These are phyloP conservation scores for Rhyacophila evoluta DNA, from an alignment of 2,888 invertebrate genomes.

Conservation along the genomic window DNA sequence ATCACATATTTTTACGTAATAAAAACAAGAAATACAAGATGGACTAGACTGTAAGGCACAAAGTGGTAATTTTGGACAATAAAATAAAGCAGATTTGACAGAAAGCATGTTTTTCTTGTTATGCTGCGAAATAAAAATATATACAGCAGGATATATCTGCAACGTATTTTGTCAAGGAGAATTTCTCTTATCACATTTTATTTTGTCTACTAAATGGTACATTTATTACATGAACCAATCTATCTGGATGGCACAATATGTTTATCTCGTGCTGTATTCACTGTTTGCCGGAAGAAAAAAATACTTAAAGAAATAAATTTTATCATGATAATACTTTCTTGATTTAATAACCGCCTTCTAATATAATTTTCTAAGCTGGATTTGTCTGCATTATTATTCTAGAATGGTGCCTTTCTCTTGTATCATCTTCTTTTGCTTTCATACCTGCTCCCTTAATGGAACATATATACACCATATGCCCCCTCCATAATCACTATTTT, in stretches of 20 bases:
- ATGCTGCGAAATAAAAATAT: background rate
- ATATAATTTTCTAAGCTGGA: too few species aligned
- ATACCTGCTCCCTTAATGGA: too few species aligned
- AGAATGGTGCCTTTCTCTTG: too few species aligned
- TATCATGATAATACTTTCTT: too few species aligned
- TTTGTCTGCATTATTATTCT: too few species aligned
- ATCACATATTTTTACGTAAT: constrained; percentile 24
- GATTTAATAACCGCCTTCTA: too few species aligned
- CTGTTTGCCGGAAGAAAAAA: background rate
- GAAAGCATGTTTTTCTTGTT: constrained; percentile 22
- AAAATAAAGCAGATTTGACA: constrained; percentile 34
- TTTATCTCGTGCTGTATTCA: background rate
- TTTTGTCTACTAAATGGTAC: constrained; percentile 2
- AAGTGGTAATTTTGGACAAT: constrained; percentile 40
- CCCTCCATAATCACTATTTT: too few species aligned
- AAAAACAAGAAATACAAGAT: constrained; percentile 23
- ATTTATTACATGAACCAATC: constrained; percentile 1
- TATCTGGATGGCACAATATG: background rate
- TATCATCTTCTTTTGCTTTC: too few species aligned
- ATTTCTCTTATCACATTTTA: constrained; percentile 1
- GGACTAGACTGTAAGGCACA: constrained; percentile 34
- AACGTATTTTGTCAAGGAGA: background rate
- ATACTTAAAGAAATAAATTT: too few species aligned
- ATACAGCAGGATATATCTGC: background rate
- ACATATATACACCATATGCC: too few species aligned